phyloP scores from a whole-genome alignment of 2,888 invertebrate species.

The Meiosimyza decipiens region DNA sequence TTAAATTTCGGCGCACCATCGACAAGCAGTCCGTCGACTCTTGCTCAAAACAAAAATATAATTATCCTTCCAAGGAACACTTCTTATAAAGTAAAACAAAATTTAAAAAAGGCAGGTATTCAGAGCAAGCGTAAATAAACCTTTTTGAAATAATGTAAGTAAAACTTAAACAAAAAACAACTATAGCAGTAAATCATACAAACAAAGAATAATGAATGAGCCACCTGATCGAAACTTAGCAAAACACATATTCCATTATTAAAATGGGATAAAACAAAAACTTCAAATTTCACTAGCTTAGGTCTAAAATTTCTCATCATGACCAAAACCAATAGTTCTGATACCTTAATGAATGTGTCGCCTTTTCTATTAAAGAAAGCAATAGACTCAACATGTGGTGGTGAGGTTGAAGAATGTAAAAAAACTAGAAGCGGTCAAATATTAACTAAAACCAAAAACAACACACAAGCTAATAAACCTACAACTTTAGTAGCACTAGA shows the following conservation, averaged over 20 bases:
- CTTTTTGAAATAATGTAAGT: too few species aligned
- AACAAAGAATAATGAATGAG: too few species aligned
- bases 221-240: too few species aligned
- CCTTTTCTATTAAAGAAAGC: constrained; percentile 25
- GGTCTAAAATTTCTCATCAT: constrained; percentile 1
- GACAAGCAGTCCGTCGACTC: too few species aligned
- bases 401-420: constrained; percentile 16
- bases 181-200: too few species aligned
- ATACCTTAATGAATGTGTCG: constrained; percentile 5
- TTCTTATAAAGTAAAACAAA: too few species aligned
- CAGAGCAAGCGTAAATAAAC: too few species aligned
- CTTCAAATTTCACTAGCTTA: not conserved
- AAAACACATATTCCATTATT: not conserved
- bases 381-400: constrained; percentile 11
- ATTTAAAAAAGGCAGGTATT: too few species aligned
- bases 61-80: too few species aligned
- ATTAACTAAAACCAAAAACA: constrained; percentile 6
- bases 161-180: too few species aligned
- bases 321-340: constrained; percentile 5
- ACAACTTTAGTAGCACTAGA: not conserved
- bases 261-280: not conserved
- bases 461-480: constrained; percentile 8
- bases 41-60: too few species aligned
- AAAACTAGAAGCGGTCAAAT: constrained; percentile 5
- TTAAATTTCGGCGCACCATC: too few species aligned